Evolutionary conservation across 2,113 vertebrate species (phyloP).

Genomic region (Rhombomys opimus): DNA sequence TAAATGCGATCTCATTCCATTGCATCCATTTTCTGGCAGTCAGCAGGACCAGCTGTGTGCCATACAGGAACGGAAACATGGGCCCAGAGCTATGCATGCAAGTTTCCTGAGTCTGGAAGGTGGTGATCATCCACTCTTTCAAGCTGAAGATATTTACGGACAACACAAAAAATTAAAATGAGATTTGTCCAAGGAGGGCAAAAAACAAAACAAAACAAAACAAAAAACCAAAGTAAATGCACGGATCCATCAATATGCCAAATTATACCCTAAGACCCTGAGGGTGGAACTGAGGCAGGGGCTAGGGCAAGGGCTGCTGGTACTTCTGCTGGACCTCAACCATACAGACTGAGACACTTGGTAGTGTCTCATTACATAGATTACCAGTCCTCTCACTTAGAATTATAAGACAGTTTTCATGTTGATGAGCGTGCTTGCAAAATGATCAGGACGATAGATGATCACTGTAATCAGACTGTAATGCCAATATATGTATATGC

Average conservation of each 20-base stretch:
- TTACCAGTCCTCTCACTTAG: neutral
- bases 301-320: neutral
- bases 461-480: slow-evolving; percentile 49
- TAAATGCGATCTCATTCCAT: neutral
- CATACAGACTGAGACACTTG: neutral
- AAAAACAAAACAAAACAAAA: slow-evolving; percentile 36
- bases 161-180: slow-evolving; percentile 35
- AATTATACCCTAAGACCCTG: neutral
- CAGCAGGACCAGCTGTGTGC: neutral
- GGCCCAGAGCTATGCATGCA: neutral
- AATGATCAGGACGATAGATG: slow-evolving; percentile 54
- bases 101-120: slow-evolving; percentile 1
- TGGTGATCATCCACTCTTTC: slow-evolving; percentile 5
- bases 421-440: slow-evolving; percentile 16
- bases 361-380: neutral
- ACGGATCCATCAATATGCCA: neutral
- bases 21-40: neutral
- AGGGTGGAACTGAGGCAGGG: neutral
- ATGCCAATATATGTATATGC: neutral
- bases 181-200: slow-evolving; percentile 34
- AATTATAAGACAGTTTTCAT: slow-evolving; percentile 34
- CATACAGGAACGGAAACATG: neutral
- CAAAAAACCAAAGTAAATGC: slow-evolving; percentile 6
- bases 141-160: slow-evolving; percentile 43
- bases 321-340: neutral